A percentile compares a stretch with the other conserved stretches of the same genome.
Conservation (phyloP, 2,888 invertebrate species). For the Prenolepis imparis region DNA sequence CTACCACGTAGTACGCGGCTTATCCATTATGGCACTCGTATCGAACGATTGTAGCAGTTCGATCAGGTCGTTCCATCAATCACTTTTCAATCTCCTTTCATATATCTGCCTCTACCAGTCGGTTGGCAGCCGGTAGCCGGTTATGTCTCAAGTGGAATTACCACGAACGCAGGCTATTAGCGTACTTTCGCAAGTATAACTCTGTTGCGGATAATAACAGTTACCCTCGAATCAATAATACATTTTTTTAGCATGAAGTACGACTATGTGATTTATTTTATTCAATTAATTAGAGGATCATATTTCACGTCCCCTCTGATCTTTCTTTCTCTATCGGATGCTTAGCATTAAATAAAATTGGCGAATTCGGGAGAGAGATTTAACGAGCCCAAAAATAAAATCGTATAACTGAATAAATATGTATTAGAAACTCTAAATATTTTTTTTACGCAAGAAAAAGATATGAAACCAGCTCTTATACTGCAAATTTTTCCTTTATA, state of each 20-base stretch:
- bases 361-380: background rate
- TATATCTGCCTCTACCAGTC: slow-evolving; percentile 25
- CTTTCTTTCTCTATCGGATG: background rate
- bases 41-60: slow-evolving; percentile 43
- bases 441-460: background rate
- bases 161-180: slow-evolving; percentile 18
- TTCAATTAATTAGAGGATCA: slow-evolving; percentile 2
- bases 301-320: background rate
- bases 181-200: slow-evolving; percentile 23
- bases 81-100: slow-evolving; percentile 56
- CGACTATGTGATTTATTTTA: background rate
- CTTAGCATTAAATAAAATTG: background rate
- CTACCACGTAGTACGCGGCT: slow-evolving; percentile 37
- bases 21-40: slow-evolving; percentile 52
- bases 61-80: slow-evolving; percentile 54
- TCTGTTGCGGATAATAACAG: background rate
- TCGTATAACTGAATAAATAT: background rate
- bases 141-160: slow-evolving; percentile 34
- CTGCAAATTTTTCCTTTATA: background rate
- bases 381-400: background rate
- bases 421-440: background rate
- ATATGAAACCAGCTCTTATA: background rate
- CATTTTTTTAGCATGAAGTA: background rate
- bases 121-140: slow-evolving; percentile 30
- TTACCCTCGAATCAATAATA: slow-evolving; percentile 27